Evolutionary conservation across 2,888 invertebrate genomes (phyloP), one percentile per base, ranked within the genome.

Genomic region (Tanypteryx hageni): DNA sequence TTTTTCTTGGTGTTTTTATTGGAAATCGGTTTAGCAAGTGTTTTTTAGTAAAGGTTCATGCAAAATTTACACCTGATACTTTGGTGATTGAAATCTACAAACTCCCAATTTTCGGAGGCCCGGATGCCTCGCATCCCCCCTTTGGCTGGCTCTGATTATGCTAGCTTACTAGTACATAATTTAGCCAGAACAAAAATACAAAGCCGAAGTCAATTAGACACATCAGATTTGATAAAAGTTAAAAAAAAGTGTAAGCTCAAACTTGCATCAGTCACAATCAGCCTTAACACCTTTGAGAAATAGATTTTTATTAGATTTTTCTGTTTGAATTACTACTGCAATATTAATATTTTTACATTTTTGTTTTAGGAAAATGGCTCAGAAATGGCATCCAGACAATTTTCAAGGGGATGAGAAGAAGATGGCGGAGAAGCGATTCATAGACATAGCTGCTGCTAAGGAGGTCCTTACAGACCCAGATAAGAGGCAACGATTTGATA

Each of bases 371-470:
- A 99, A 98, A 96, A 97, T 98, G 92, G 99, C 99, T 18, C 98
- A 99, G 95, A 98, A 99, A 95, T 99, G 99, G 99, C 99, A 99
- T 96, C 99, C 99, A 0, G 99, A 99, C 95, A 99, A 98, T 95
- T 99, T 97, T 95, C 96, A 96, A 92, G 97, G 97, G 16, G 98
- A 98, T 93, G 98, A 98, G 95, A 99, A 99, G 96, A 98, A 99
- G 94, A 96, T 97, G 92, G 99, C 99, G 0, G 98, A 99, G 95
- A 99, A 99, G 95, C 99, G 98, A 95, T 99, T 99, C 95, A 99
- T 99, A 93, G 99, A 99, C 95, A 98, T 99, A 94, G 99, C 99
- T 4, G 98, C 99, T 81, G 99, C 99, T 92, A 99, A 99, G 95
- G 99, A 99, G 96, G 99, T 99, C 27, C 95, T 97, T 18, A 96